Evolutionary conservation across 1,140 invertebrate genomes (phyloP), one percentile per base, ranked within the genome.

Genomic region (Drosophila triauraria): DNA sequence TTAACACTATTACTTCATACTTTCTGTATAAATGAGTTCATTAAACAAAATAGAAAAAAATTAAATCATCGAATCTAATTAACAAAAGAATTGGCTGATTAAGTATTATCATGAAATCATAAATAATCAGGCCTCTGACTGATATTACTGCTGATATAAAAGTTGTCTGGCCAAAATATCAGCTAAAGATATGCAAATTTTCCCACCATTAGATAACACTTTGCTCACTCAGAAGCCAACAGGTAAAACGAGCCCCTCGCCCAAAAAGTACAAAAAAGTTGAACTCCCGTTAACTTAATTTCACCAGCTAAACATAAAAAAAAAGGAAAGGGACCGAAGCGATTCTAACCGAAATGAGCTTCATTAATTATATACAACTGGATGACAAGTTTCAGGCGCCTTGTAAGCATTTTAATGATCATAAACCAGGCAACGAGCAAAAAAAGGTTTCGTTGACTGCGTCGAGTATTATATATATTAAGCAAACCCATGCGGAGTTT

Each of bases 401-500:
- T 84, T 78, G 50, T 70, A 71, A 78, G 51, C 74, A 78, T 70
- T 78, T 83, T 84, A 75, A 90, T 75, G 85, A 88, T 74, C 61
- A 78, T 75, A 78, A 84, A 71, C 46, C 59, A 80, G 70, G 64
- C 56, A 51, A 38, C 51, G 51, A 38, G 8, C 51, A 54, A 54
- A 63, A 78, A 74, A 76, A 48, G 58, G 48, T 56, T 40, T 70
- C 56, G 51, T 63, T 68, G 47, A 51, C 53, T 78, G 67, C 61
- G 76, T 56, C 60, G 62, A 61, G 65, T 75, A 82, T 75, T 51
- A 85, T 75, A 85, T 68, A 78, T 80, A 69, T 77, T 69, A 69
- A 77, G 63, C 75, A 69, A 87, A 58, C 83, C 80, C 84, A 88
- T 87, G 84, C 63, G 60, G 85, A 88, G 84, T 87, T 87, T 87